phyloP scores from a whole-genome alignment of 2,888 invertebrate genomes.

The Drosophila anceps region DNA sequence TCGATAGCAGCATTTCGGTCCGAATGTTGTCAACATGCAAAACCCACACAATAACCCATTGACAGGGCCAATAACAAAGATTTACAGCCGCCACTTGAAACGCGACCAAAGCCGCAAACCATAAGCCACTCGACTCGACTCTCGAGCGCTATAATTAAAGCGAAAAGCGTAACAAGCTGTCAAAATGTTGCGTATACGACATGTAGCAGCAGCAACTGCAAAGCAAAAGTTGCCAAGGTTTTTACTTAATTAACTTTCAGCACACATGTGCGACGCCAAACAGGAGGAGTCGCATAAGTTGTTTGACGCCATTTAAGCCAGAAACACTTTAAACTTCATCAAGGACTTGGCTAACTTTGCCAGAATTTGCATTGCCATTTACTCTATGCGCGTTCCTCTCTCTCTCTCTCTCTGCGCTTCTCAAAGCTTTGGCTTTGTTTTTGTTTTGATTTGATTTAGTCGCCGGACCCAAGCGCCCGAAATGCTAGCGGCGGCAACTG shows the following conservation, averaged over 20 bases:
- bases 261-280: conserved; percentile 32
- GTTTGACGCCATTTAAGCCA: conserved; percentile 31
- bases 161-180: conserved; percentile 58
- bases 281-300: conserved; percentile 12
- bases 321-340: conserved; percentile 57
- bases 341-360: conserved; percentile 30
- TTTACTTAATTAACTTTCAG: conserved; percentile 71
- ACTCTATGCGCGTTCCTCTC: not conserved
- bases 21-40: conserved; percentile 33
- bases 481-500: conserved; percentile 36
- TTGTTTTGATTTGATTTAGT: conserved; percentile 73
- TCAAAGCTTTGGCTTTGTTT: conserved; percentile 23
- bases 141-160: conserved; percentile 64
- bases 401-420: not conserved
- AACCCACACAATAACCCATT: conserved; percentile 26
- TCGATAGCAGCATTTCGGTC: conserved; percentile 4
- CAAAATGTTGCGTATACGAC: conserved; percentile 54
- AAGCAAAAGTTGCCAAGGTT: conserved; percentile 25
- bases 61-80: conserved; percentile 51
- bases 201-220: not conserved
- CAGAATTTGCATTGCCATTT: conserved; percentile 55
- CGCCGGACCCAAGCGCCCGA: conserved; percentile 26
- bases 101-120: conserved; percentile 34
- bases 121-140: conserved; percentile 5
- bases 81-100: conserved; percentile 11